A percentile compares a stretch with the other conserved stretches of the same genome.
phyloP scores from a whole-genome alignment of 1,140 invertebrate genomes.

The Mactra quadrangularis region DNA sequence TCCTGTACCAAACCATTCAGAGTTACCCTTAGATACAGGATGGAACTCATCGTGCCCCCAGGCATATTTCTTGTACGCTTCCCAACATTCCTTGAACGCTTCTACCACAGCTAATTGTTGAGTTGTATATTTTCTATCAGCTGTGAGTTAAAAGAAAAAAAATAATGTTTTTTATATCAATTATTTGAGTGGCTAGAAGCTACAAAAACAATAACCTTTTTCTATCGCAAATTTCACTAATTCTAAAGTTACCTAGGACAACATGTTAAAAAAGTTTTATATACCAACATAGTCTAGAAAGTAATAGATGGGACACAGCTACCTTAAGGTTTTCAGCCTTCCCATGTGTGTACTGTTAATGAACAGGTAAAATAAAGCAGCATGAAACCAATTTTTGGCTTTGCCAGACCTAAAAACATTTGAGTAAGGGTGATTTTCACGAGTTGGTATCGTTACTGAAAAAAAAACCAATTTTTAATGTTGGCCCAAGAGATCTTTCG shows the following conservation, averaged over 20 bases:
- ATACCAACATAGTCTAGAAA: not conserved
- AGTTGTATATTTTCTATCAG: constrained; percentile 65
- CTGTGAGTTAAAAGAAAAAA: constrained; percentile 33
- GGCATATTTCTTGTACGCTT: constrained; percentile 96
- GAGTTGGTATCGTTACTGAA: no score
- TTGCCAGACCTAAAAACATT: no score
- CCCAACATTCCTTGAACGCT: constrained; percentile 89
- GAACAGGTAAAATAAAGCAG: no score
- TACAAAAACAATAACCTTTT: not conserved
- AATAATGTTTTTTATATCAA: not conserved
- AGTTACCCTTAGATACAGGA: constrained; percentile 88
- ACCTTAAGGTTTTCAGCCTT: not conserved
- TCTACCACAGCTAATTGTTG: constrained; percentile 77
- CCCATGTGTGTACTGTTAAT: no score
- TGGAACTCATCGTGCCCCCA: constrained; percentile 99
- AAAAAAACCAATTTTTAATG: no score
- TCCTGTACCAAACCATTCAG: constrained; percentile 82
- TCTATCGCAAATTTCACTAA: not conserved
- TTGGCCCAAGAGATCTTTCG: no score
- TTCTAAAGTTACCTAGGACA: not conserved
- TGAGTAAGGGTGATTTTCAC: no score
- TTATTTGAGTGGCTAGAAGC: not conserved
- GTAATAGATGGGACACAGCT: not conserved
- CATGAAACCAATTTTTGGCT: no score
- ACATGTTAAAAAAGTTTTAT: not conserved